These are phyloP conservation scores for Entomobrya proxima DNA, from an alignment of 2,888 invertebrate genomes.

Conservation along the genomic window DNA sequence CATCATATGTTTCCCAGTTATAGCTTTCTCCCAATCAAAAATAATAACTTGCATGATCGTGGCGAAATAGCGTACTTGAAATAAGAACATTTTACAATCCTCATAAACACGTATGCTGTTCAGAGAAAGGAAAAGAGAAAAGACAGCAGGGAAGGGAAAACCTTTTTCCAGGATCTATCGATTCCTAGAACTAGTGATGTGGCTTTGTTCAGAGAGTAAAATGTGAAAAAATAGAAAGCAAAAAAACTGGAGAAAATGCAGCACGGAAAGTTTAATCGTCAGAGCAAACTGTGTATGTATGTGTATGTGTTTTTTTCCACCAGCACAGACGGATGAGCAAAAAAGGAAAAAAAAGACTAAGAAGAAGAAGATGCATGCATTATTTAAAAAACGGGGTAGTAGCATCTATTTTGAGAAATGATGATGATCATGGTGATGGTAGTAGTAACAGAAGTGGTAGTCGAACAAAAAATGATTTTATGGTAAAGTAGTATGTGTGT, in stretches of 20 bases:
- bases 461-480: no score
- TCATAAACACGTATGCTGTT: not conserved
- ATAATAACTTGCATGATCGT: constrained; percentile 41
- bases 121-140: not conserved
- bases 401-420: not conserved
- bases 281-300: constrained; percentile 5
- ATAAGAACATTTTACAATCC: constrained; percentile 11
- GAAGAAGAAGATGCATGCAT: not conserved
- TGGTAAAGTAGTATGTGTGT: no score
- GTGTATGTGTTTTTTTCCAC: no score
- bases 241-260: constrained; percentile 3
- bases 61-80: constrained; percentile 37
- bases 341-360: not conserved
- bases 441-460: not conserved
- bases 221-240: not conserved
- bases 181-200: not conserved
- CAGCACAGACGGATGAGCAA: not conserved
- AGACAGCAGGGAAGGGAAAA: not conserved
- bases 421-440: not conserved
- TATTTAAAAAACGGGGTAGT: not conserved
- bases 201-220: not conserved
- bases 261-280: not conserved
- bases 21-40: constrained; percentile 40
- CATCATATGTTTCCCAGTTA: constrained; percentile 6
- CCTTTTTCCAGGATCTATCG: constrained; percentile 7